Evolutionary conservation across 2,888 invertebrate species (phyloP).

Genomic region (Pammene fasciana): DNA sequence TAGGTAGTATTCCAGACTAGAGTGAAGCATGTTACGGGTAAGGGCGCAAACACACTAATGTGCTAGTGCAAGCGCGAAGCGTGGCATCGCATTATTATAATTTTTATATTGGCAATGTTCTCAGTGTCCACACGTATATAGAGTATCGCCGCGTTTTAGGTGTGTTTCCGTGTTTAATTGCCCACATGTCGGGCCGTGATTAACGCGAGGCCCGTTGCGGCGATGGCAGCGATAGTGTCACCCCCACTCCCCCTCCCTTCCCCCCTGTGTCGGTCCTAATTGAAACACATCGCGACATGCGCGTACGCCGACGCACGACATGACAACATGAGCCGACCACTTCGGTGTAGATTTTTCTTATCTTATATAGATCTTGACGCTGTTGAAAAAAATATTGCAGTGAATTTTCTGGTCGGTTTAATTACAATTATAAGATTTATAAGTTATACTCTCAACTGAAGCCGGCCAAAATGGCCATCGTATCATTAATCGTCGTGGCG

Average conservation of each 20-base stretch:
- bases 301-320: conserved; percentile 15
- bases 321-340: neutral
- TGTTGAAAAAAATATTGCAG: neutral
- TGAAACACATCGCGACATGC: conserved; percentile 35
- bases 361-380: conserved; percentile 11
- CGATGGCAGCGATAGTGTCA: conserved; percentile 57
- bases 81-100: neutral
- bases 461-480: no score
- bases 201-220: conserved; percentile 45
- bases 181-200: conserved; percentile 26
- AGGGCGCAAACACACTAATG: no score
- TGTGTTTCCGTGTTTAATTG: conserved; percentile 29
- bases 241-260: conserved; percentile 41
- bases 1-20: no score
- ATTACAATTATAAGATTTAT: neutral
- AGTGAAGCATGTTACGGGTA: no score
- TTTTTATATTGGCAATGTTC: neutral
- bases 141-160: neutral
- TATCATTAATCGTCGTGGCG: no score
- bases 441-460: no score
- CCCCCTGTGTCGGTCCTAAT: conserved; percentile 40
- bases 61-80: no score
- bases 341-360: conserved; percentile 6
- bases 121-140: neutral
- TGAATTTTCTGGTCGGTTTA: neutral